Evolutionary conservation across 2,113 vertebrate species (phyloP), one percentile per base, ranked within the genome.

Genomic region (Rallus limicola): DNA sequence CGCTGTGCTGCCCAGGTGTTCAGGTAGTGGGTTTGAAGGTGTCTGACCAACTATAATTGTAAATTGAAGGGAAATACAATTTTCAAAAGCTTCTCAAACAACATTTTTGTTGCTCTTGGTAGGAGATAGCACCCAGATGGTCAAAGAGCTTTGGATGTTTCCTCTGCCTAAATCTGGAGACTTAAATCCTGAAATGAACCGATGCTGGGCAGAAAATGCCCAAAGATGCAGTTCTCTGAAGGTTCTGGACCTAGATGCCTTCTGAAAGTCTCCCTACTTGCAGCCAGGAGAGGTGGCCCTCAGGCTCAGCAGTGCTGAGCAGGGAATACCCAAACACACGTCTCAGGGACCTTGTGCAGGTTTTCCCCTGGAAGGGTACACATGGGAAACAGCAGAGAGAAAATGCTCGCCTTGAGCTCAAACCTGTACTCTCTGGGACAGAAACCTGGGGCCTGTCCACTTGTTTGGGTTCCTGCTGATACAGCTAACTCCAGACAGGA

Each of bases 261-360:
- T 48, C 71, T 88, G 59, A 42, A 80, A 83, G 70, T 9, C 12
- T 48, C 18, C 15, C 42, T 65, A 18, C 29, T 31, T 40, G 18
- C 53, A 65, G 42, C 21, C 53, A 80, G 31, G 58, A 88, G 52
- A 64, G 16, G 13, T 48, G 48, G 16, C 31, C 42, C 40, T 82
- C 60, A 78, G 48, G 19, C 25, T 40, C 5, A 34, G 62, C 48
- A 88, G 40, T 53, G 62, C 26, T 10, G n/a, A 59, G 28, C 4
- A 2, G 25, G 33, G 19, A 78, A 62, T n/a, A 28, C 13, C n/a
- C 52, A 52, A 89, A 16, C 38, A 14, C 0, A 3, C 2, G 6
- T 8, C 50, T 77, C 11, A 14, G n/a, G 23, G 19, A 36, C 31
- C 34, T 36, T 0, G 2, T 8, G 3, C 0, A 2, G 11, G 2